Evolutionary conservation across 2,113 vertebrate species (phyloP).

Genomic region (Atherinomorus stipes): DNA sequence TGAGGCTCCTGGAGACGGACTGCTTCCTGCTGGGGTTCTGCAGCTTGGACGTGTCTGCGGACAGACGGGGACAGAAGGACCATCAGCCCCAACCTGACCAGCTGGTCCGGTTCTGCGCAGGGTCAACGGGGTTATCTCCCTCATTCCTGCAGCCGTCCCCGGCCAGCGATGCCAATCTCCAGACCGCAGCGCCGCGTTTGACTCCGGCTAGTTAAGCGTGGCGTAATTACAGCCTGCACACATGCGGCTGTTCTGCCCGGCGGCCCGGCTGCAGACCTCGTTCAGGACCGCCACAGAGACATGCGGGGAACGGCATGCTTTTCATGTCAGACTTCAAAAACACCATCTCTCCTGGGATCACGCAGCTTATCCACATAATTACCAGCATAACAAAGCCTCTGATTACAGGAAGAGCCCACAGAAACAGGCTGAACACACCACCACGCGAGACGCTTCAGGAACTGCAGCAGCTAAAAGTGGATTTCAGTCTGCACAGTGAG

Average conservation of each 20-base stretch:
- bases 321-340: too few species aligned
- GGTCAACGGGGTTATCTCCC: slow-evolving; percentile 40
- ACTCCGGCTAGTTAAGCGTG: slow-evolving; percentile 78
- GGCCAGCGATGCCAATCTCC: slow-evolving; percentile 79
- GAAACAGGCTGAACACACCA: too few species aligned
- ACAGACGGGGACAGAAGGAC: not conserved
- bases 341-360: too few species aligned
- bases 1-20: slow-evolving; percentile 95
- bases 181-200: slow-evolving; percentile 53
- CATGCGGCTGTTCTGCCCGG: slow-evolving; percentile 14
- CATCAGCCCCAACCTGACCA: too few species aligned
- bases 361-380: too few species aligned
- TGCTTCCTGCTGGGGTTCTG: slow-evolving; percentile 95
- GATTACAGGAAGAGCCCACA: too few species aligned
- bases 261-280: not conserved
- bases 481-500: too few species aligned
- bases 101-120: too few species aligned
- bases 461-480: too few species aligned
- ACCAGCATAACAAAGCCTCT: too few species aligned
- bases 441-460: too few species aligned
- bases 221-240: slow-evolving; percentile 64
- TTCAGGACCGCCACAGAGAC: not conserved
- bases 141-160: not conserved
- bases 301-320: not conserved
- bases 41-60: slow-evolving; percentile 89